Evolutionary conservation across 2,113 vertebrate species (phyloP).

Genomic region (Myxocyprinus asiaticus): DNA sequence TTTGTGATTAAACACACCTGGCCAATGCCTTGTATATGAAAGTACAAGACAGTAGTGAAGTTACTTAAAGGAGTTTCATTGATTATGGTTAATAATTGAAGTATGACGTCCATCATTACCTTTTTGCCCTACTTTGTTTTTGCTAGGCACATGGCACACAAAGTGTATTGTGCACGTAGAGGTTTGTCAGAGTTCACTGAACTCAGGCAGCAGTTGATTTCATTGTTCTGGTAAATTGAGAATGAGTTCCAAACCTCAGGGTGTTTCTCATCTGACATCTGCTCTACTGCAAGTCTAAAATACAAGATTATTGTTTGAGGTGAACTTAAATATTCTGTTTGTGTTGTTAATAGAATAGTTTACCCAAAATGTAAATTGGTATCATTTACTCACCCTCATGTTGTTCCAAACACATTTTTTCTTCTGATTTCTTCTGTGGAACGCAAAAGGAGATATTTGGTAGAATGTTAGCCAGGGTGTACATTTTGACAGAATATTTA

Average conservation of each 20-base stretch:
- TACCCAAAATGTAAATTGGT: too few relatives aligned
- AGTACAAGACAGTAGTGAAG: background rate
- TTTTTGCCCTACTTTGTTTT: background rate
- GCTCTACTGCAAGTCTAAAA: background rate
- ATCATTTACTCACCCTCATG: too few relatives aligned
- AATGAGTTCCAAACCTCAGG: conserved; percentile 7
- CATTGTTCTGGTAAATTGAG: conserved; percentile 16
- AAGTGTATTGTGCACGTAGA: background rate
- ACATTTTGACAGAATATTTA: too few relatives aligned
- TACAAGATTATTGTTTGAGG: background rate
- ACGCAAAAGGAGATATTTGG: too few relatives aligned
- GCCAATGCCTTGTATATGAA: background rate
- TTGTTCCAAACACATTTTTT: too few relatives aligned
- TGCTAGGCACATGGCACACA: background rate
- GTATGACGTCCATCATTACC: background rate
- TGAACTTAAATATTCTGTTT: background rate
- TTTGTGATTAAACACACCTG: background rate
- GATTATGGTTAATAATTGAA: conserved; percentile 8
- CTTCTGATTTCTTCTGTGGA: too few relatives aligned
- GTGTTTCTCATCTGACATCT: conserved; percentile 7
- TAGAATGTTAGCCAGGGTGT: too few relatives aligned
- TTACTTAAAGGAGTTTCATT: background rate
- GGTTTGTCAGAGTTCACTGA: conserved; percentile 2
- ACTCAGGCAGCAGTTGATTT: background rate
- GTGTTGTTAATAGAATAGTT: too few relatives aligned